Percentiles rank a stretch among this genome's conserved stretches.
Evolutionary conservation across 2,797 vertebrate species (phyloP).

Genomic region (Nannoperca australis): DNA sequence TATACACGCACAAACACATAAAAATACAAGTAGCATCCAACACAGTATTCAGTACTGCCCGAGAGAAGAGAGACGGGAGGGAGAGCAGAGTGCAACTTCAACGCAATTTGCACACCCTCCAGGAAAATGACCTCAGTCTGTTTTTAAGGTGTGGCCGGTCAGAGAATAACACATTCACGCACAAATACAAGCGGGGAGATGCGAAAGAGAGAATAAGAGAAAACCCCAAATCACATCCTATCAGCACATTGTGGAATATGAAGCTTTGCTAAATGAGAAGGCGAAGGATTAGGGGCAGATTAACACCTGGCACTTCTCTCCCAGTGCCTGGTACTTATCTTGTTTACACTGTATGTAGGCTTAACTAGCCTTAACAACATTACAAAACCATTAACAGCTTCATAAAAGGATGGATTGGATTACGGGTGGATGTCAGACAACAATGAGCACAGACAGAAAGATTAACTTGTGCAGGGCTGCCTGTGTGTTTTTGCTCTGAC

Average conservation of each 20-base stretch:
- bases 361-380: slow-evolving; percentile 48
- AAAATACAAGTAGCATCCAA: not conserved
- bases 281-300: slow-evolving; percentile 40
- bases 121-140: slow-evolving; percentile 81
- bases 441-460: slow-evolving; percentile 19
- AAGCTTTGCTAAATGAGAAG: slow-evolving; percentile 36
- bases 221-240: slow-evolving; percentile 23
- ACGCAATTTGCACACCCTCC: slow-evolving; percentile 69
- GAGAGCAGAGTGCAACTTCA: slow-evolving; percentile 58
- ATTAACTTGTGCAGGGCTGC: not conserved
- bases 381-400: slow-evolving; percentile 56
- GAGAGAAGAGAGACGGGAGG: slow-evolving; percentile 19
- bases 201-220: slow-evolving; percentile 11
- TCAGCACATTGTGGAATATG: slow-evolving; percentile 16
- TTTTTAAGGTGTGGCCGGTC: slow-evolving; percentile 77
- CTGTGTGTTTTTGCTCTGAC: slow-evolving; percentile 2
- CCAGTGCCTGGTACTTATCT: slow-evolving; percentile 43
- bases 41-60: not conserved
- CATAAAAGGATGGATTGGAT: slow-evolving; percentile 51
- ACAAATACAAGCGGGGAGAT: slow-evolving; percentile 41
- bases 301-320: slow-evolving; percentile 44
- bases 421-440: slow-evolving; percentile 33
- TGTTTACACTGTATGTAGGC: slow-evolving; percentile 50
- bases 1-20: slow-evolving; percentile 4
- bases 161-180: slow-evolving; percentile 61